Evolutionary conservation across 2,888 invertebrate species (phyloP), one percentile per base, ranked within the genome.

Genomic region (Polia nebulosa): DNA sequence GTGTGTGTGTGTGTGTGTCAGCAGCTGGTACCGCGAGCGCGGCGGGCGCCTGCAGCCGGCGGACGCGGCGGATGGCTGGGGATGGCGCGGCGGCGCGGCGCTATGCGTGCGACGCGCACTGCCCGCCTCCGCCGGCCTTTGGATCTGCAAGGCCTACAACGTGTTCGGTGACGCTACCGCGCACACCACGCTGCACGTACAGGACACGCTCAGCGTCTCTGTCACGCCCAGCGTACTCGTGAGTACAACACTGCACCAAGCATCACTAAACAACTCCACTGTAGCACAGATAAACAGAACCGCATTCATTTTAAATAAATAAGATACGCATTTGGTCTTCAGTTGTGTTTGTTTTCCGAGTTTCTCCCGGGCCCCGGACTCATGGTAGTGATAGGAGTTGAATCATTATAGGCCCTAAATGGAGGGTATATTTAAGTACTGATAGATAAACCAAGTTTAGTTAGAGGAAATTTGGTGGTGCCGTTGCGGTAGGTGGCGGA

Each of bases 31-130:
- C 88, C 95, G 96, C 60, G 96, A 96, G 85, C 83, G 90, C 49
- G 90, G 91, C 85, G 97, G 97, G 6, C 96, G 96, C 56, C 93
- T 97, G 81, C 87, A 87, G 78, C 86, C 91, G 6, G 89, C 88
- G 58, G 88, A 75, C 66, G 65, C 82, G 20, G 73, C 67, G 4
- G 61, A 76, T 62, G 69, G 94, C 61, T 97, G 97, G 96, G 92
- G 96, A 80, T 98, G 98, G 97, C 89, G 97, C 86, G 96, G 96
- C 53, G 97, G 97, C 44, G 95, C 96, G 72, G 98, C 97, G 93
- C 96, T 96, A 78, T 98, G 98, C 91, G 95, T 96, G 72, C 96
- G 96, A 70, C 96, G 96, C 83, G 97, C 97, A 85, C 92, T 95
- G 5, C 96, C 96, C 5, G 91, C 95, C 59, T 96, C 96, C 85